Evolutionary conservation across 2,797 vertebrate species (phyloP), one percentile per base, ranked within the genome.

Genomic region (Xyrichtys novacula): DNA sequence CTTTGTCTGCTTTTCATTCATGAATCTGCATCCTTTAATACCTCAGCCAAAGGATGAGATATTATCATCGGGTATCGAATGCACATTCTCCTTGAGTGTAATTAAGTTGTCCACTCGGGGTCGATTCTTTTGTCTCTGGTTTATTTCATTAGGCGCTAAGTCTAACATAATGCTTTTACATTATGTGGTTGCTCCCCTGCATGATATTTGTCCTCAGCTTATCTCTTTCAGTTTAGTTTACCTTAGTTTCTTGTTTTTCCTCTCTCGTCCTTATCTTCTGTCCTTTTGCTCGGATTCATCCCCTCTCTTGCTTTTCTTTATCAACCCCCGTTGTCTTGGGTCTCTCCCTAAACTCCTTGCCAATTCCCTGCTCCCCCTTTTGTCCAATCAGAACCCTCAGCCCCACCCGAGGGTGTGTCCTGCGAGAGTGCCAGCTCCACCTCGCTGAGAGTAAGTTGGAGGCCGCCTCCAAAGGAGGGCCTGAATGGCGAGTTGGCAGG

Each of bases 401-500:
- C 95, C 89, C 94, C 97, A 91, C 97, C 96, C 87, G 93, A 94
- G 90, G 95, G 96, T 68, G 94, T 97, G 91, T 95, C 96, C 91
- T 98, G 97, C 69, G 91, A 95, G 92, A 95, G 95, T 87, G 90
- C 94, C 83, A 95, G 95, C 92, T 98, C 97, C 91, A 97, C 96
- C 76, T 96, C 96, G 82, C 95, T 98, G 93, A 94, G 95, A 95
- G 96, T 99, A 94, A 97, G 95, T 95, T 98, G 97, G 97, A 93
- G 88, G 86, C 95, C 95, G 34, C 96, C 96, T 67, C 95, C 95
- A 54, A 78, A 90, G 68, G 96, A 96, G 68, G 95, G 92, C 91
- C 95, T 95, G 87, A 96, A 96, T 74, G 95, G 95, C 75, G 88
- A 93, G 88, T 93, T 96, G 94, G 94, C 95, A 81, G 95, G 95